phyloP scores from a whole-genome alignment of 2,888 invertebrate genomes.

The Dione juno region DNA sequence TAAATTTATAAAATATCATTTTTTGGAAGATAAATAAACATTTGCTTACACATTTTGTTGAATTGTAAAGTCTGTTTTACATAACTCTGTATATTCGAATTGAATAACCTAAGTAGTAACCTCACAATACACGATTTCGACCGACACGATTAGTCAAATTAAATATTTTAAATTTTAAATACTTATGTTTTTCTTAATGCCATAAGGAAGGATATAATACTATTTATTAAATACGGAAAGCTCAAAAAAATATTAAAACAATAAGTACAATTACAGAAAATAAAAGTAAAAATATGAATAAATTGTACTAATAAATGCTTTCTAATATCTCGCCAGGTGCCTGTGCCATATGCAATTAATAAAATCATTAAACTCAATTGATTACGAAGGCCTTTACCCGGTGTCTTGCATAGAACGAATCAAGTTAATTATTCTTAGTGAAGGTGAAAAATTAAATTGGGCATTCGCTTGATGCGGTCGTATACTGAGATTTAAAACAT shows the following conservation, averaged over 20 bases:
- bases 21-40: neutral
- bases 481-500: conserved; percentile 78
- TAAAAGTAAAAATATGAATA: neutral
- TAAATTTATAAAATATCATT: neutral
- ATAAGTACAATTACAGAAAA: neutral
- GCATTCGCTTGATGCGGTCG: conserved; percentile 62
- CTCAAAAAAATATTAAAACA: neutral
- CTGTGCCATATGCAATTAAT: conserved; percentile 49
- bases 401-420: conserved; percentile 74
- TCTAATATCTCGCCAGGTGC: conserved; percentile 48
- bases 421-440: conserved; percentile 73
- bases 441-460: conserved; percentile 78
- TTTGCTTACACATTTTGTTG: neutral
- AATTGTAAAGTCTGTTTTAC: too few species aligned
- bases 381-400: conserved; percentile 61
- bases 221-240: too few species aligned
- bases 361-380: conserved; percentile 72
- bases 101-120: too few species aligned
- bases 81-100: too few species aligned
- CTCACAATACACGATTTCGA: too few species aligned
- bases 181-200: too few species aligned
- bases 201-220: too few species aligned
- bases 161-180: too few species aligned
- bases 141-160: too few species aligned
- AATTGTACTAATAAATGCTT: conserved; percentile 2